phyloP scores from a whole-genome alignment of 2,888 invertebrate genomes.

The Lysandra coridon region DNA sequence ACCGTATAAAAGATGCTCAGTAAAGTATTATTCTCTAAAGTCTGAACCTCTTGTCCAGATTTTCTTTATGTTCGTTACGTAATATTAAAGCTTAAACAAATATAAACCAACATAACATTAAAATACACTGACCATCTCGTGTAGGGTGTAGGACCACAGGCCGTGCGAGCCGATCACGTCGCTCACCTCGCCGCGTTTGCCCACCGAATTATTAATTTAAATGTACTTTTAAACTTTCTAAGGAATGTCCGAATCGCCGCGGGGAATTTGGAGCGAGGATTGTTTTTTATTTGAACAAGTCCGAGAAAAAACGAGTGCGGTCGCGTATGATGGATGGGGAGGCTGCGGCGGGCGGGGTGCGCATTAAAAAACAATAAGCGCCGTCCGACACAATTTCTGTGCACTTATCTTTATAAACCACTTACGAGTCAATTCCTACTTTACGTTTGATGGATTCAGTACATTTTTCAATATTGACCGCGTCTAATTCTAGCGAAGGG shows the following conservation, averaged over 20 bases:
- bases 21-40: neutral
- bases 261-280: constrained; percentile 57
- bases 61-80: neutral
- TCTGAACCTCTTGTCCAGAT: neutral
- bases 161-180: constrained; percentile 32
- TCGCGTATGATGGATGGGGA: constrained; percentile 66
- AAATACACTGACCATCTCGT: neutral
- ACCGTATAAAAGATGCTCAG: too few relatives aligned
- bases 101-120: neutral
- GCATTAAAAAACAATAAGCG: constrained; percentile 78
- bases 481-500: constrained; percentile 42
- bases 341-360: constrained; percentile 64
- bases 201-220: constrained; percentile 66
- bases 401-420: constrained; percentile 62
- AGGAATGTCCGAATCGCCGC: constrained; percentile 68
- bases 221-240: constrained; percentile 67
- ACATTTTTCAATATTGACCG: constrained; percentile 14
- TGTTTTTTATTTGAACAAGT: constrained; percentile 59
- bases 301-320: constrained; percentile 46
- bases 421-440: constrained; percentile 40
- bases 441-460: constrained; percentile 29
- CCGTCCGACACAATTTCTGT: constrained; percentile 73
- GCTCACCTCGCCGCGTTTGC: constrained; percentile 49
- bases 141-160: constrained; percentile 30
- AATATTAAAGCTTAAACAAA: neutral